phyloP scores from a whole-genome alignment of 1,140 invertebrate genomes.

The Eriocheir sinensis region DNA sequence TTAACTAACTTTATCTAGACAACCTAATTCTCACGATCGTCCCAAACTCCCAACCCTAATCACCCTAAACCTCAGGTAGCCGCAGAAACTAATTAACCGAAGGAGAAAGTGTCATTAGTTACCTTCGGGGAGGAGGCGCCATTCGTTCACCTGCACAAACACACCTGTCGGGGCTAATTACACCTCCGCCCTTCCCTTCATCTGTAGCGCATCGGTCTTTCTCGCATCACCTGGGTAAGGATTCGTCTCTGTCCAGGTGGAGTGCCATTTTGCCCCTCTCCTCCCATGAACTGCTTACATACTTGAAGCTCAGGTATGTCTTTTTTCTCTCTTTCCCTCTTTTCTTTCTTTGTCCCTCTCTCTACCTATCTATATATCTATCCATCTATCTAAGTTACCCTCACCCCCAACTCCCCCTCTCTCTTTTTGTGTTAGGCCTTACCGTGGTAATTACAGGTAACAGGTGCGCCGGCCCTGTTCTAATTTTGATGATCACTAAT shows the following conservation, averaged over 20 bases:
- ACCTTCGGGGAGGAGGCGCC: neutral
- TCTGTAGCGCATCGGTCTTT: neutral
- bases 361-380: too few species aligned
- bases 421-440: too few species aligned
- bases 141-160: neutral
- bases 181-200: neutral
- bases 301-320: too few species aligned
- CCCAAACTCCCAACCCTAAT: neutral
- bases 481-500: too few species aligned
- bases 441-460: too few species aligned
- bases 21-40: neutral
- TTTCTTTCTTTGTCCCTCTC: neutral
- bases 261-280: too few species aligned
- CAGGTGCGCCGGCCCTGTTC: too few species aligned
- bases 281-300: too few species aligned
- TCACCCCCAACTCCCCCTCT: too few species aligned
- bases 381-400: too few species aligned
- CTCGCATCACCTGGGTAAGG: neutral
- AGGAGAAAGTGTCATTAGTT: constrained; percentile 15
- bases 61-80: neutral
- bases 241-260: neutral
- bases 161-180: neutral
- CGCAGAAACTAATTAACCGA: constrained; percentile 2
- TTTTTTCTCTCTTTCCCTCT: neutral
- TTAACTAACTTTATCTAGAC: too few species aligned